Conservation (phyloP, 2,113 vertebrate genomes). For the Loxodonta africana region DNA sequence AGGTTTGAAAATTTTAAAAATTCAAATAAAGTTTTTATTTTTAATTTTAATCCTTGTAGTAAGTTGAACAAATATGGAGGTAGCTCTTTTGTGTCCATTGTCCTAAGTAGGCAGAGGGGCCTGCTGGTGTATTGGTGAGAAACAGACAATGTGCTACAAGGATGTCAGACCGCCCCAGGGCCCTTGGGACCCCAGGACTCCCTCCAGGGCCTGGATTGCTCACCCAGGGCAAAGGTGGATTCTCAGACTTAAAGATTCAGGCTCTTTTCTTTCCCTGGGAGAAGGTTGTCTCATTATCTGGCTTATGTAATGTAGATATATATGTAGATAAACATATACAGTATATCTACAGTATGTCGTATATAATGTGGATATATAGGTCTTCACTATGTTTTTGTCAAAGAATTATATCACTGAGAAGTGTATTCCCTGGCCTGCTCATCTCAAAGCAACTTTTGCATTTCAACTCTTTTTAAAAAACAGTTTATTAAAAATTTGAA, state of each 20-base stretch:
- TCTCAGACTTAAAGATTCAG: neutral
- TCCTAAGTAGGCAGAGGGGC: neutral
- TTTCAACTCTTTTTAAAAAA: neutral
- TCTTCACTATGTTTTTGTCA: neutral
- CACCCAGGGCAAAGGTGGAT: neutral
- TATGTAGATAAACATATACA: too few relatives aligned
- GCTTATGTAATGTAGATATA: neutral
- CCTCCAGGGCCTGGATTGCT: neutral
- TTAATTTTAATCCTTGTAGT: neutral
- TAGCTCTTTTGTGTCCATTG: neutral
- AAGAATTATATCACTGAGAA: neutral
- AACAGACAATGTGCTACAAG: neutral
- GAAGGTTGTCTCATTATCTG: neutral
- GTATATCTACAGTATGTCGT: neutral
- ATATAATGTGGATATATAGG: neutral
- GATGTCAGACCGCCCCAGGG: neutral
- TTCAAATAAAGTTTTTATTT: conserved; percentile 11
- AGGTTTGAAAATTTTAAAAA: neutral
- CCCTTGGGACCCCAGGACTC: neutral
- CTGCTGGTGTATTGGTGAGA: neutral
- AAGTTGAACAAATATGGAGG: neutral
- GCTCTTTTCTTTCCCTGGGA: neutral
- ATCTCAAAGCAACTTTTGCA: neutral
- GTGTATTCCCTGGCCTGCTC: neutral
- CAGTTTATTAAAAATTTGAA: neutral